Evolutionary conservation across 2,888 invertebrate genomes (phyloP), one percentile per base, ranked within the genome.

Genomic region (Diaperis boleti): DNA sequence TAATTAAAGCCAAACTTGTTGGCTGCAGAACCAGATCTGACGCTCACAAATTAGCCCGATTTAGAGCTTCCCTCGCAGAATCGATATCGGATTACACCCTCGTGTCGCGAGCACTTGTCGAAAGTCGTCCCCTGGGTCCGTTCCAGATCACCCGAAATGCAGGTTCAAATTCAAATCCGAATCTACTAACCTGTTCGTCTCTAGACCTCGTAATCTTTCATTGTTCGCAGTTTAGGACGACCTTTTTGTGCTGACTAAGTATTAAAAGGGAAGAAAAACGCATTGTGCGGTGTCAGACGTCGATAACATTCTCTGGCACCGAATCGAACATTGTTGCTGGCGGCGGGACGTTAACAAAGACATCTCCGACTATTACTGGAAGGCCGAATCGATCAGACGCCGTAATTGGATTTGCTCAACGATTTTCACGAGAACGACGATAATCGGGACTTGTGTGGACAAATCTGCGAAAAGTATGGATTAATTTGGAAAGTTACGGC

Each of bases 231-330:
- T 52, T 50, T 50, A 15, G 42, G 11, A 29, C 26, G 54, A 17
- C 15, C 44, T 59, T 59, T 59, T 59, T 49, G 49, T 59, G 59
- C 49, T 57, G 59, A 59, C 49, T 13, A 42, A 37, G 49, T 49
- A 49, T 41, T 59, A 47, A 59, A 59, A 29, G 29, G n/a, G 39
- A 49, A 49, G 54, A 54, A 54, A 59, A 55, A 39, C 45, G 55
- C 31, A 62, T 66, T 64, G 64, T 64, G 64, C 56, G 59, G 49
- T 52, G 57, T 61, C 50, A 47, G 63, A 52, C 61, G 63, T 61
- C 61, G 64, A 61, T 63, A 66, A 66, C 66, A 59, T 56, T 59
- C 39, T 61, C 47, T 66, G 57, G 33, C 44, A 61, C 61, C 56
- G 47, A 61, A 64, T 52, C 57, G 60, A 57, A 61, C 64, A 55